These are phyloP conservation scores for Cettia cetti DNA, from an alignment of 2,113 vertebrate genomes.

Conservation along the genomic window DNA sequence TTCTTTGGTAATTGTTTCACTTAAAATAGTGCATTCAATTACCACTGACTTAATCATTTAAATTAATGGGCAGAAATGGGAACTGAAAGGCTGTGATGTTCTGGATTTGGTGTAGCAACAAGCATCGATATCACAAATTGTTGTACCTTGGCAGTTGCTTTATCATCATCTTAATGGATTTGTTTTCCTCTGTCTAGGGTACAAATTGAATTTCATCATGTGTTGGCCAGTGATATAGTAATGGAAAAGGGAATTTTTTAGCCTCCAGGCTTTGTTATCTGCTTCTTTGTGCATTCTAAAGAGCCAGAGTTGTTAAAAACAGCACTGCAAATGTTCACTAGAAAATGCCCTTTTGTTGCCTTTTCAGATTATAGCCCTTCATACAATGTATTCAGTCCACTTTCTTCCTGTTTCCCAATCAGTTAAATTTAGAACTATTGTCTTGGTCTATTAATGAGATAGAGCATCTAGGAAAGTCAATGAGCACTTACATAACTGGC, in stretches of 20 bases:
- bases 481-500: conserved; percentile 41
- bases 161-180: conserved; percentile 38
- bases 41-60: not conserved
- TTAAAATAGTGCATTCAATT: conserved; percentile 27
- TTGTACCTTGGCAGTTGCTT: conserved; percentile 36
- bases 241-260: conserved; percentile 30
- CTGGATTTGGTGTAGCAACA: not conserved
- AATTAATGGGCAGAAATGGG: conserved; percentile 10
- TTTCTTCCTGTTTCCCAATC: conserved; percentile 77
- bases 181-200: conserved; percentile 40
- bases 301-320: conserved; percentile 58
- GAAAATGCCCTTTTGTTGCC: conserved; percentile 74
- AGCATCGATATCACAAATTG: not conserved
- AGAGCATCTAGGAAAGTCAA: conserved; percentile 68
- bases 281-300: conserved; percentile 54
- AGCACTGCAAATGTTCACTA: conserved; percentile 51
- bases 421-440: conserved; percentile 77
- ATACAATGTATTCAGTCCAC: conserved; percentile 66
- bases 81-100: conserved; percentile 2
- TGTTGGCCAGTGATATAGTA: conserved; percentile 17
- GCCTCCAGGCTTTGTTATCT: conserved; percentile 44
- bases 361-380: conserved; percentile 65
- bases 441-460: conserved; percentile 60
- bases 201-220: conserved; percentile 43
- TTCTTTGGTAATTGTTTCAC: conserved; percentile 23